These are phyloP conservation scores for Ptiloglossa arizonensis DNA, from an alignment of 1,140 invertebrate species.

Conservation along the genomic window DNA sequence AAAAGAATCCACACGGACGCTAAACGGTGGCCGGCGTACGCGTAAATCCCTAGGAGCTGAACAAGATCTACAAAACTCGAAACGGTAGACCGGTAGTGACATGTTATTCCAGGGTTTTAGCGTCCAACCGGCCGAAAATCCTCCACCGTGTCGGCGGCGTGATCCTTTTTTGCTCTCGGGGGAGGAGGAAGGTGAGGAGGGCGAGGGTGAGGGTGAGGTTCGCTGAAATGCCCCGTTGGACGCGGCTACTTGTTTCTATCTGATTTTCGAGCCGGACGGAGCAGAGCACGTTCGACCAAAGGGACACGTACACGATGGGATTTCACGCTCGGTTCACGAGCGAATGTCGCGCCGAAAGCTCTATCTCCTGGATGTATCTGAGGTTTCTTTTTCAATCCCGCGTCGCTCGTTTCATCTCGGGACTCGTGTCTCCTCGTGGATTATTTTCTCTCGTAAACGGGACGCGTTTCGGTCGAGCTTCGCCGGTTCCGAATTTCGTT, in stretches of 20 bases:
- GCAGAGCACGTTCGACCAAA: neutral
- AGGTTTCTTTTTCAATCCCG: slow-evolving; percentile 13
- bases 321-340: slow-evolving; percentile 29
- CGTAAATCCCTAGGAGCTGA: neutral
- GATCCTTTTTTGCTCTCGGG: neutral
- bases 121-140: slow-evolving; percentile 17
- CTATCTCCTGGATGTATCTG: slow-evolving; percentile 51
- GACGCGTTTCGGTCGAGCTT: neutral
- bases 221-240: neutral
- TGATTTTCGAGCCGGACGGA: slow-evolving; percentile 25
- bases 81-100: slow-evolving; percentile 16
- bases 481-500: neutral
- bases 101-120: slow-evolving; percentile 10
- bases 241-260: slow-evolving; percentile 35
- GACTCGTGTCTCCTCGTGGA: slow-evolving; percentile 32
- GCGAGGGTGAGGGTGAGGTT: no score
- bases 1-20: neutral
- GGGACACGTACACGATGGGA: slow-evolving; percentile 11
- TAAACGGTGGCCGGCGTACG: neutral
- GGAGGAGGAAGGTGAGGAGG: no score
- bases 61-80: no score
- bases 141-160: neutral
- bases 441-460: slow-evolving; percentile 44
- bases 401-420: slow-evolving; percentile 27
- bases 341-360: slow-evolving; percentile 55